A percentile compares a stretch with the other conserved stretches of the same genome.
phyloP scores from a whole-genome alignment of 1,140 invertebrate species.

The Drosophila jambulina region DNA sequence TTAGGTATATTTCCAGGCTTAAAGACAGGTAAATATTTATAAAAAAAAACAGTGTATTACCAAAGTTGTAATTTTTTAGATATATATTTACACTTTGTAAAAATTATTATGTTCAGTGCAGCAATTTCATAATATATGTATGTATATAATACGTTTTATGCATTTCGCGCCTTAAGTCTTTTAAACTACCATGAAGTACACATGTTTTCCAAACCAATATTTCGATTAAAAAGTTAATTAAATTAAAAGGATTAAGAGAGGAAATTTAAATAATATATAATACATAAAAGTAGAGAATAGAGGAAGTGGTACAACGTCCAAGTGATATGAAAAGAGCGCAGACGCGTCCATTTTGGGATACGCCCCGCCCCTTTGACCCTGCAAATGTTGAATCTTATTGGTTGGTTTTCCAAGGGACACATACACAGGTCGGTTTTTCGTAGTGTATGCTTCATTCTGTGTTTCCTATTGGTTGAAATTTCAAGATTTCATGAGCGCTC shows the following conservation, averaged over 20 bases:
- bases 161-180: background rate
- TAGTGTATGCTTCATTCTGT: slow-evolving; percentile 5
- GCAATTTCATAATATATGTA: background rate
- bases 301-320: background rate
- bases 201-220: background rate
- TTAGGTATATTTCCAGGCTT: too few relatives aligned
- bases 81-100: too few relatives aligned
- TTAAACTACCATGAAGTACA: background rate
- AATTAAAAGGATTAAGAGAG: slow-evolving; percentile 5
- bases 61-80: too few relatives aligned
- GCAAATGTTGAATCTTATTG: background rate
- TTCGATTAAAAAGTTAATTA: slow-evolving; percentile 7
- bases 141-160: background rate
- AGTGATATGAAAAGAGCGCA: background rate
- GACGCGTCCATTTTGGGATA: slow-evolving; percentile 2
- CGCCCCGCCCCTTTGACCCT: slow-evolving; percentile 1
- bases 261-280: background rate
- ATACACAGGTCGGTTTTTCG: background rate
- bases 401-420: background rate
- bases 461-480: slow-evolving; percentile 5
- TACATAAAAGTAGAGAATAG: too few relatives aligned
- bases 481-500: background rate
- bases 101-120: background rate
- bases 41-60: too few relatives aligned
- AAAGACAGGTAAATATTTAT: too few relatives aligned